These are phyloP conservation scores for Oscheius sp. DNA, from an alignment of 2,888 invertebrate genomes.

Conservation along the genomic window DNA sequence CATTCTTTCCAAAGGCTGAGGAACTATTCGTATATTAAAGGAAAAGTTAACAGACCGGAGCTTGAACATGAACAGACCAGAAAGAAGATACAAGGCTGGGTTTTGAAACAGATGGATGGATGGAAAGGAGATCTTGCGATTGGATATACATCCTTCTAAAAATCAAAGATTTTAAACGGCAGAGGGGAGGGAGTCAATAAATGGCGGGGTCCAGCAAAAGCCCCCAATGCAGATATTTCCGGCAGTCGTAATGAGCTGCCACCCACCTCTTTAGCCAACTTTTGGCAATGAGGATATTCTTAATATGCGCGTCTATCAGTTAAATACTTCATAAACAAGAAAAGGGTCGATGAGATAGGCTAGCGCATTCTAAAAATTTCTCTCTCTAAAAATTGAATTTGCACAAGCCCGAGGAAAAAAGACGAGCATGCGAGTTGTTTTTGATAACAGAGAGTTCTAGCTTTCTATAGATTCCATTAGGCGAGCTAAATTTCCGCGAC, in stretches of 20 bases:
- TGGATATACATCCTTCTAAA: constrained; percentile 30
- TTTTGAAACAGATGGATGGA: constrained; percentile 55
- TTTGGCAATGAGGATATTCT: too few relatives aligned
- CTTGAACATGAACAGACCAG: constrained; percentile 57
- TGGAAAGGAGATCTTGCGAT: constrained; percentile 46
- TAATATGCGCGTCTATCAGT: background rate
- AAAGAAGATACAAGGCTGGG: constrained; percentile 58
- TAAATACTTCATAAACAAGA: background rate
- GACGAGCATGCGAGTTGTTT: background rate
- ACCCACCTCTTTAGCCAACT: too few relatives aligned
- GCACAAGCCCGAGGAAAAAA: background rate
- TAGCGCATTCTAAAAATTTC: background rate
- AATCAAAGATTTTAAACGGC: background rate
- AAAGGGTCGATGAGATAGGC: constrained; percentile 4
- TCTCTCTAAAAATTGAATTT: constrained; percentile 25
- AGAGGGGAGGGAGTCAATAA: background rate
- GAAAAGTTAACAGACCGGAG: constrained; percentile 39
- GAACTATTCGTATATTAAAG: background rate
- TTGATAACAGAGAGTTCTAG: background rate
- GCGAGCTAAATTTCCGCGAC: too few relatives aligned
- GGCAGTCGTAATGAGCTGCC: too few relatives aligned
- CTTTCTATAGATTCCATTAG: background rate
- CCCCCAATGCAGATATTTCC: background rate
- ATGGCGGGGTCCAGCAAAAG: too few relatives aligned
- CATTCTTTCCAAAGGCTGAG: constrained; percentile 47